Conservation (phyloP, 1,140 invertebrate genomes). For the Oreohelix idahoensis region DNA sequence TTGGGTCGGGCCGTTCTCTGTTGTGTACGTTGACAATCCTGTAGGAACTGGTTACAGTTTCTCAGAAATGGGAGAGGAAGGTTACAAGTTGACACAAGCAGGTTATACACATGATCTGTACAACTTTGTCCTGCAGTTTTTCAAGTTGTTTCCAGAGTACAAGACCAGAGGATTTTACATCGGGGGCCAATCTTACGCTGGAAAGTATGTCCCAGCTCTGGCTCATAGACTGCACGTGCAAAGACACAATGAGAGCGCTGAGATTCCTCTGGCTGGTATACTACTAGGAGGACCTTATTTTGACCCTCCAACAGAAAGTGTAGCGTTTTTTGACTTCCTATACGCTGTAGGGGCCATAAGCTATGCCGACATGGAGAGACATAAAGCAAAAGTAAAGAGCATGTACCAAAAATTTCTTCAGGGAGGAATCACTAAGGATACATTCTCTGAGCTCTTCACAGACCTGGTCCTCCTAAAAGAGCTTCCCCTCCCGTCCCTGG, state of each 20-base stretch:
- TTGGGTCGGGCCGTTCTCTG: slow-evolving; percentile 34
- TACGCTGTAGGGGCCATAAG: slow-evolving; percentile 32
- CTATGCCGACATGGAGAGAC: neutral
- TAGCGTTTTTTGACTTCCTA: slow-evolving; percentile 27
- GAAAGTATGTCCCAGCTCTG: slow-evolving; percentile 33
- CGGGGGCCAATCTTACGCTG: slow-evolving; percentile 37
- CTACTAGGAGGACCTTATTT: slow-evolving; percentile 27
- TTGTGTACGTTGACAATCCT: slow-evolving; percentile 38
- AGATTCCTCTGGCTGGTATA: neutral
- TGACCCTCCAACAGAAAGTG: slow-evolving; percentile 30
- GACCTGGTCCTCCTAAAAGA: slow-evolving; percentile 14
- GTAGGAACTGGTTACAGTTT: slow-evolving; percentile 35
- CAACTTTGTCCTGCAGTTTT: slow-evolving; percentile 31
- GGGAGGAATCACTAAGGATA: neutral
- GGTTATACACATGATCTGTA: slow-evolving; percentile 24
- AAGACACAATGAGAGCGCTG: neutral
- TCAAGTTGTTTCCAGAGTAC: slow-evolving; percentile 30
- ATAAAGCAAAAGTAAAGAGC: slow-evolving; percentile 13
- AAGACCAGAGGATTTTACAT: slow-evolving; percentile 21
- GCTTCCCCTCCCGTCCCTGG: slow-evolving; percentile 20
- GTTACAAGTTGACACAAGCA: slow-evolving; percentile 18
- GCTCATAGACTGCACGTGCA: neutral
- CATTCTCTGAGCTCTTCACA: slow-evolving; percentile 13
- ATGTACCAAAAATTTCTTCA: slow-evolving; percentile 13
- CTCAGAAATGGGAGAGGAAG: slow-evolving; percentile 8